Conservation (phyloP, 2,888 invertebrate genomes). For the Lasius fuliginosus region DNA sequence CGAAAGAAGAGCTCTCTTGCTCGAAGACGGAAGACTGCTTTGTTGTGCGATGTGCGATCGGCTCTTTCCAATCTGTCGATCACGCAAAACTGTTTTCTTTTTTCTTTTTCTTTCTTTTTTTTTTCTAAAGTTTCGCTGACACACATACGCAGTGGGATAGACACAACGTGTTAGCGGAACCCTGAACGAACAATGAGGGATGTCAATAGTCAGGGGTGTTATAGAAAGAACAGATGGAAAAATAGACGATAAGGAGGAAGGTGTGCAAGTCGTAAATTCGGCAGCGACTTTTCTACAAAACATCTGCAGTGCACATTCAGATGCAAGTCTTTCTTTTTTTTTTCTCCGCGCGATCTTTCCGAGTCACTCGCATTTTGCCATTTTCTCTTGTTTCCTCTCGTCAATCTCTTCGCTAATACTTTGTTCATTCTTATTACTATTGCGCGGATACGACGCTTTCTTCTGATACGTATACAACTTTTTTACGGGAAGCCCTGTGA, state of each 20-base stretch:
- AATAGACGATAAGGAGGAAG: not conserved
- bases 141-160: not conserved
- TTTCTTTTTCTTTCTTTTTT: conserved; percentile 7
- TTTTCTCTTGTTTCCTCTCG: conserved; percentile 4
- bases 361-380: conserved; percentile 18
- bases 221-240: not conserved
- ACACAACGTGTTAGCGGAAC: not conserved
- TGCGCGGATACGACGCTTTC: not conserved
- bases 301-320: not conserved
- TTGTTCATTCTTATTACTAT: conserved; percentile 2
- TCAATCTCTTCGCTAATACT: conserved; percentile 20
- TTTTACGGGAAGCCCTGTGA: not conserved
- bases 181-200: conserved; percentile 7
- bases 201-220: not conserved
- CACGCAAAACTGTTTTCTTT: not conserved
- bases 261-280: not conserved
- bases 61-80: not conserved
- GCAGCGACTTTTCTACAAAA: not conserved
- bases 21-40: not conserved
- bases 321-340: conserved; percentile 1
- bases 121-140: conserved; percentile 8
- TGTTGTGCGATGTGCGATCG: not conserved
- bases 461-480: not conserved
- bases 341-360: not conserved
- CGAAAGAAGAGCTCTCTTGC: conserved; percentile 18